Evolutionary conservation across 2,113 vertebrate genomes (phyloP), one percentile per base, ranked within the genome.

Genomic region (Oreochromis spilurus): DNA sequence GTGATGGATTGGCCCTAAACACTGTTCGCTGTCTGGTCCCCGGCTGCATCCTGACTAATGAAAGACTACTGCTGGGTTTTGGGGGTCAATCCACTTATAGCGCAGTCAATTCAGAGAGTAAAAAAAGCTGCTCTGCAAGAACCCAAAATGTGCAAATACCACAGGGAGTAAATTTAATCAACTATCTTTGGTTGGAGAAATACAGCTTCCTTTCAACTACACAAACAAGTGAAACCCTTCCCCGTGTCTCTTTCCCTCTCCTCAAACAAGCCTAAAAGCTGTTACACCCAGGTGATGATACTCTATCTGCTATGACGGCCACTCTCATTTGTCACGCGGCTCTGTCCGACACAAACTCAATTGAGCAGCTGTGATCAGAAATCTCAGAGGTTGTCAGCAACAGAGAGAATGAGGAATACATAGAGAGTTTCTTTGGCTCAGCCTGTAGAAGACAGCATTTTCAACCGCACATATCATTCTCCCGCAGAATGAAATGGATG

Each of bases 71-170:
- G 93, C 94, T 91, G 91, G 86, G 90, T 91, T 90, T 91, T 84
- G 54, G 88, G 93, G 93, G 92, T 94, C 93, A 93, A 93, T 95
- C 91, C 93, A 93, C 93, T 94, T 94, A 91, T 62, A 86, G 84
- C 67, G 16, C 87, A 87, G 91, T 90, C 93, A 91, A 89, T 93
- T 90, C 83, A 10, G 36, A 62, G 83, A 91, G 91, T 54, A 93
- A 93, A 92, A 92, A 84, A 93, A 91, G 84, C 87, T 89, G 83
- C 87, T 89, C 84, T 87, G 88, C 90, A 77, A 92, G 88, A 90
- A 86, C 58, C 40, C 13, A 6, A 87, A 89, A 93, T 91, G 92
- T 91, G 89, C 87, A 92, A 93, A 93, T 88, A 92, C 92, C 89
- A 89, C 90, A 75, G 82, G 78, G 90, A 91, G 80, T 31, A 85